These are phyloP conservation scores for Smutsia temminckii DNA, from an alignment of 2,797 vertebrate species.

Conservation along the genomic window DNA sequence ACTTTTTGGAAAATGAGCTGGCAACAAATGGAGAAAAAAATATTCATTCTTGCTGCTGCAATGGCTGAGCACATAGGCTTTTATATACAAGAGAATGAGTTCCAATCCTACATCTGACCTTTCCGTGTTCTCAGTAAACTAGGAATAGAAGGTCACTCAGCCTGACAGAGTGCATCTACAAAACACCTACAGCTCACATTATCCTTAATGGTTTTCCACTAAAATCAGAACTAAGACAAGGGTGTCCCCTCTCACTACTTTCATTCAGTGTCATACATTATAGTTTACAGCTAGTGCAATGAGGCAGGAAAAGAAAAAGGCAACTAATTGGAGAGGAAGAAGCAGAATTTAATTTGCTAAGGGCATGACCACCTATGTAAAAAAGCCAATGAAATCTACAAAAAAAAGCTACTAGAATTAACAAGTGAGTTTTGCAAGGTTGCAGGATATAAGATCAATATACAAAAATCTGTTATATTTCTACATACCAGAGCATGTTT, in stretches of 20 bases:
- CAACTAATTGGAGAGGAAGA: background rate
- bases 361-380: background rate
- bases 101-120: background rate
- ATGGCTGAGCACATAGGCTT: background rate
- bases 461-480: background rate
- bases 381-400: background rate
- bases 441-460: conserved; percentile 3
- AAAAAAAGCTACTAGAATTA: background rate
- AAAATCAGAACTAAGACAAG: background rate
- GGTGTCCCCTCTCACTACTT: background rate
- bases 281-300: background rate
- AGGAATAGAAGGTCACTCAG: background rate
- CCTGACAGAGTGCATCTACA: background rate
- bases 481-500: background rate
- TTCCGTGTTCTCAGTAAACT: background rate
- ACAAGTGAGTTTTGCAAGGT: background rate
- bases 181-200: background rate
- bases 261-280: background rate
- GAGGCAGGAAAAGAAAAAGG: background rate
- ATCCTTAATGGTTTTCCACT: background rate
- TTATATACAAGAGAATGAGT: background rate
- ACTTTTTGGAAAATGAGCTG: conserved; percentile 31
- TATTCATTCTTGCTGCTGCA: background rate
- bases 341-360: background rate
- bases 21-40: background rate